Base-by-base conservation (phyloP, 2,797 vertebrate genomes). In the Tarsius wallacei region DNA sequence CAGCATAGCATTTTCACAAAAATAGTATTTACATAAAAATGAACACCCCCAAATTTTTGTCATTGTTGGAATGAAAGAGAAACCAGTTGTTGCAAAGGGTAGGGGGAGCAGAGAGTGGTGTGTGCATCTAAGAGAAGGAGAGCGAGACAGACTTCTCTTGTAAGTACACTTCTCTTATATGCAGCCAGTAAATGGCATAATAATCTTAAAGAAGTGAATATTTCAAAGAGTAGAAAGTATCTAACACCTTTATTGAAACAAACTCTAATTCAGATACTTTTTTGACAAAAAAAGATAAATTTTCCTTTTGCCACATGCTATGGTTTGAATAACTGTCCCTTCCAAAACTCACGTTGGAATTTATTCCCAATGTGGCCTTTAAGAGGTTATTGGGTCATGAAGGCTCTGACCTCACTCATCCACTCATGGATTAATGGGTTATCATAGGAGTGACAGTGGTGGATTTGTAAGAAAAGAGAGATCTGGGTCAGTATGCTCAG, bases 191-290 rank as follows among this genome's bases (percentile, higher is more conserved):
- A 94, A 81, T n/a, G 55, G 31, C 57, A 4, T 57, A 57, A 49
- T 51, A 66, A 71, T 71, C 57, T 78, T 11, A 77, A 22, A 83
- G 31, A 91, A 84, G 47, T 55, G 7, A 84, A 85, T 83, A 68
- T 88, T 96, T 73, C 71, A 84, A 94, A 91, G 17, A 26, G 76
- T 51, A 82, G 57, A 22, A 87, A 83, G 13, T 13, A 87, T 81
- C 11, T 61, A 93, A 47, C 21, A 47, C 36, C 68, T 93, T 77
- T 84, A 83, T 36, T 63, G 76, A 93, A 80, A 91, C 53, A 77
- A 77, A 77, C 12, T 77, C 24, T 49, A 94, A 77, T 28, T 94
- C n/a, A 78, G 55, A 82, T 3, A 36, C 3, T 68, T n/a, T 66
- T 59, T 90, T 76, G 19, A 16, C 5, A 17, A 61, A 61, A n/a